Evolutionary conservation across 2,113 vertebrate species (phyloP).

Genomic region (Xenopus laevis): DNA sequence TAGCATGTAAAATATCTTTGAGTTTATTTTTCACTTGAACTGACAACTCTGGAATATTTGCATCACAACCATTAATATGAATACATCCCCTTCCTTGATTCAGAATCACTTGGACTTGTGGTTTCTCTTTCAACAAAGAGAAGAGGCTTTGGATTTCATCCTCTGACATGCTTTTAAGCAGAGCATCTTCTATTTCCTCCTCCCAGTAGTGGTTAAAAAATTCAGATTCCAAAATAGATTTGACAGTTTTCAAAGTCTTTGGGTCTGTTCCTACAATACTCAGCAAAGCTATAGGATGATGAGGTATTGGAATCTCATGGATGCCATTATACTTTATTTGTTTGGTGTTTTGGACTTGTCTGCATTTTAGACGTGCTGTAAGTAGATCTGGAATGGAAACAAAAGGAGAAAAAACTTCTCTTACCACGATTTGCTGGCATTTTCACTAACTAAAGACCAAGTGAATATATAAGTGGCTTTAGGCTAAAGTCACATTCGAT

Average conservation of each 20-base stretch:
- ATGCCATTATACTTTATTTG: not conserved
- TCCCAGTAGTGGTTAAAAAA: slow-evolving; percentile 1
- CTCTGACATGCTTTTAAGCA: slow-evolving; percentile 1
- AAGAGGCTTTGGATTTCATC: slow-evolving; percentile 13
- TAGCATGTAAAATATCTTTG: not conserved
- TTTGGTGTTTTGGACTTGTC: not conserved
- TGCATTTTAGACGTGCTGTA: not conserved
- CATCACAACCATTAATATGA: slow-evolving; percentile 1
- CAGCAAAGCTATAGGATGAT: not conserved
- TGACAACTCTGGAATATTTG: not conserved
- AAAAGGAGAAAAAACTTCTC: not conserved
- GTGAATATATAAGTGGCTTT: too few species aligned
- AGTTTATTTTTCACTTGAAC: slow-evolving; percentile 4
- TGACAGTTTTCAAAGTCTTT: not conserved
- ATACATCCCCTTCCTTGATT: not conserved
- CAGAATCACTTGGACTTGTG: slow-evolving; percentile 1
- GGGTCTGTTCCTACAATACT: not conserved
- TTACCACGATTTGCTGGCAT: too few species aligned
- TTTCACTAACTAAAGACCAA: too few species aligned
- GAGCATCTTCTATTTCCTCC: slow-evolving; percentile 9
- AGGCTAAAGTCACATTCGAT: too few species aligned
- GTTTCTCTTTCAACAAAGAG: not conserved
- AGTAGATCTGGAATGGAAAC: not conserved
- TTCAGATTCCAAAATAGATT: not conserved
- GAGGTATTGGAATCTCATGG: not conserved